Evolutionary conservation across 1,140 invertebrate species (phyloP).

Genomic region (Agraylea sexmaculata): DNA sequence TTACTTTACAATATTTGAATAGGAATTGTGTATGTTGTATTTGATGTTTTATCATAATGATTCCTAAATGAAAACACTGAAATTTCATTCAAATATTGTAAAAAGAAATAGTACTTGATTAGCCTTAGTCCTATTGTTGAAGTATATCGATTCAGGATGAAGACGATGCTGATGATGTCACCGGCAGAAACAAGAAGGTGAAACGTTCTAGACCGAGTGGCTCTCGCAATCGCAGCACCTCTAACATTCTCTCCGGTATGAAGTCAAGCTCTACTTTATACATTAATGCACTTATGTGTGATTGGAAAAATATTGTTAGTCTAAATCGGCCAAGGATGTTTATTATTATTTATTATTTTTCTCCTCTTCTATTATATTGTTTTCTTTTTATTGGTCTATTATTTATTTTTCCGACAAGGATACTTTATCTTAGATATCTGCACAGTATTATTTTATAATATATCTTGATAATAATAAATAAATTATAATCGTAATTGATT

Average conservation of each 20-base stretch:
- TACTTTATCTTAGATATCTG: slow-evolving; percentile 8
- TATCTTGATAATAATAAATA: slow-evolving; percentile 1
- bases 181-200: slow-evolving; percentile 8
- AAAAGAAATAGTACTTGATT: slow-evolving; percentile 7
- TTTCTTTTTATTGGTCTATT: slow-evolving; percentile 2
- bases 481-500: slow-evolving; percentile 7
- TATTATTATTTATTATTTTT: slow-evolving; percentile 6
- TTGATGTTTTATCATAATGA: too few relatives aligned
- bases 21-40: too few relatives aligned
- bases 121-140: slow-evolving; percentile 17
- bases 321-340: too few relatives aligned
- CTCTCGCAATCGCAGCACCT: slow-evolving; percentile 9
- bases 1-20: too few relatives aligned
- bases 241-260: slow-evolving; percentile 21
- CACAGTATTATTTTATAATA: background rate
- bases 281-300: slow-evolving; percentile 16
- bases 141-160: slow-evolving; percentile 22
- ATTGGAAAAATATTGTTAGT: slow-evolving; percentile 23
- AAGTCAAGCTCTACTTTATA: slow-evolving; percentile 7
- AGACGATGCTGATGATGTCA: slow-evolving; percentile 9
- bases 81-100: too few relatives aligned
- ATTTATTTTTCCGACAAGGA: slow-evolving; percentile 5
- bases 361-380: slow-evolving; percentile 7
- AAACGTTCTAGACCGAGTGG: slow-evolving; percentile 9
- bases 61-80: too few relatives aligned